Base-by-base conservation (phyloP, 2,797 vertebrate species). In the Pseudotriccus pelzelni region DNA sequence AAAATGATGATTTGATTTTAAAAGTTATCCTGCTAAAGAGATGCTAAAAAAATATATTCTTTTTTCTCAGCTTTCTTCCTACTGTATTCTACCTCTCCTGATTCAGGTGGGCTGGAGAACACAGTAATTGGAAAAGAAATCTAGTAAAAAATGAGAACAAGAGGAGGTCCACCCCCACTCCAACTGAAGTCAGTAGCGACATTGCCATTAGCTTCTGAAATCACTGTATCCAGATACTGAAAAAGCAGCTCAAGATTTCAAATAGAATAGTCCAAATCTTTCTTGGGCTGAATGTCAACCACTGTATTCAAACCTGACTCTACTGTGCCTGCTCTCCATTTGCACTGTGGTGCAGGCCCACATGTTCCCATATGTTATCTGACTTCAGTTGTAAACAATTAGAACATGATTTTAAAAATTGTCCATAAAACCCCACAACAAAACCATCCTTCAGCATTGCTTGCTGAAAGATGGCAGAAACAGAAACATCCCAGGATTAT, bases 81-180 rank as follows among this genome's bases (percentile, higher is more conserved):
- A 76, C 84, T 91, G 34, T 68, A 67, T 93, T 91, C 66, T 84
- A 77, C 58, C 62, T 93, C 72, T 92, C 76, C 68, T 77, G 77
- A 84, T 84, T 94, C 70, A 91, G 68, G 85, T 87, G 62, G 80
- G 74, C 56, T 90, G 63, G 24, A 93, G 55, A 95, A 94, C 37
- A 91, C 44, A 88, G 70, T 76, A 84, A 82, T 28, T 92, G 68
- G 81, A 87, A 86, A 72, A 94, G 44, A 89, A 70, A 94, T 75
- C 8, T 75, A 63, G 23, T 83, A 74, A 89, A 89, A 93, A 80
- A 47, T 55, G 44, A 89, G 78, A 94, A 80, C 20, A 89, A 74
- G 63, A 77, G 46, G n/a, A 84, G 53, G 58, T 67, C 82, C 66
- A 87, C 78, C 9, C 63, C 68, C 49, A 81, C 58, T 84, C 28